phyloP scores from a whole-genome alignment of 2,888 invertebrate genomes.

The Drosophila anceps region DNA sequence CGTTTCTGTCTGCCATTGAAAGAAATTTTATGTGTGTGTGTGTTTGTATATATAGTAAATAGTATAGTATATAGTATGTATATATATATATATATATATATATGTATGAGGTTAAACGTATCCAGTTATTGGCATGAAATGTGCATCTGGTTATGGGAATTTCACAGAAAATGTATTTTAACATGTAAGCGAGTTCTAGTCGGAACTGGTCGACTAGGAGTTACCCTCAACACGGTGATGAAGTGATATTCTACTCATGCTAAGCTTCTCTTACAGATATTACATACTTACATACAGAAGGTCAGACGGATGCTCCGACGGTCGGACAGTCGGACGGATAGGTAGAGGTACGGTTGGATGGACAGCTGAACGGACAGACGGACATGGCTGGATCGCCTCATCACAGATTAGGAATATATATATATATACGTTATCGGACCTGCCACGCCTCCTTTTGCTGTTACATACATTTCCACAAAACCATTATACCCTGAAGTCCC shows the following conservation, averaged over 20 bases:
- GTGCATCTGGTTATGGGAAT: conserved; percentile 24
- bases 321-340: no score
- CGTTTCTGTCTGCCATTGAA: conserved; percentile 8
- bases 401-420: no score
- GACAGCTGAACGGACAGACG: no score
- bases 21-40: not conserved
- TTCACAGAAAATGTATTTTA: conserved; percentile 21
- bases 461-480: not conserved
- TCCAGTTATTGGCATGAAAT: conserved; percentile 35
- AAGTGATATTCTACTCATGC: not conserved
- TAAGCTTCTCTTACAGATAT: no score
- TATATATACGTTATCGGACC: no score
- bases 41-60: not conserved
- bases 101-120: conserved; percentile 3
- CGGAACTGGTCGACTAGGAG: not conserved
- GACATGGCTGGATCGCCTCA: no score
- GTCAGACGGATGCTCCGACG: no score
- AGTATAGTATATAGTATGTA: not conserved
- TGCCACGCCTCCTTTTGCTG: not conserved
- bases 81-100: not conserved
- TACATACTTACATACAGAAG: no score
- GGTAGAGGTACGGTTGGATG: no score
- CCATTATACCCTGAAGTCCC: not conserved
- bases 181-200: not conserved
- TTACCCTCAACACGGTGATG: not conserved